Evolutionary conservation across 2,797 vertebrate species (phyloP), one percentile per base, ranked within the genome.

Genomic region (Cirrhinus mrigala): DNA sequence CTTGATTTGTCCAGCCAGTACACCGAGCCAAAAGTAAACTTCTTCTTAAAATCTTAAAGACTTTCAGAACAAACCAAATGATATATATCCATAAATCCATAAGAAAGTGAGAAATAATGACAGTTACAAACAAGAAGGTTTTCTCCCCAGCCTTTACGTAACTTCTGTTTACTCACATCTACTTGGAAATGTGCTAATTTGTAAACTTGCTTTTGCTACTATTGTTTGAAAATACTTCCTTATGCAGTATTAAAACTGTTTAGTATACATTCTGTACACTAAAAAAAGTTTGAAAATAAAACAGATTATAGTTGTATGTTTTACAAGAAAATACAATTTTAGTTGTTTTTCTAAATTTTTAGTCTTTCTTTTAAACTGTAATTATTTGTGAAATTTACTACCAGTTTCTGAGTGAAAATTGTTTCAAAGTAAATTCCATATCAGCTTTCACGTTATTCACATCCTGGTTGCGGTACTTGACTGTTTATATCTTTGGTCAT

Each of bases 401-500:
- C 3, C 4, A 22, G 12, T 0, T 6, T 40, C 3, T 68, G 29
- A 20, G 16, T 16, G 15, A 3, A 58, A n/a, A n/a, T 58, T n/a
- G 20, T 18, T 14, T 29, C 62, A 16, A 29, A 64, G 27, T 64
- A 29, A 64, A 64, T 7, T 64, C 24, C 24, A 14, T 24, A 15
- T 24, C 24, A 7, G 6, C 24, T 29, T 64, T 27, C 6, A 6
- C 0, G 9, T 33, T 33, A 22, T 76, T 56, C 7, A 1, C 27
- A 18, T 56, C 24, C 9, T 64, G 56, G 37, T 33, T 81, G 52
- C 85, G 54, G 71, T 11, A 69, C 64, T 73, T 68, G 62, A 68
- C 16, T 37, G 56, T 18, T 58, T 87, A 85, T 83, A 74, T 82
- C 83, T 71, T 33, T 18, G 48, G 33, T 68, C 50, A 14, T 50